Base-by-base conservation (phyloP, 2,797 vertebrate genomes). In the Picus viridis region DNA sequence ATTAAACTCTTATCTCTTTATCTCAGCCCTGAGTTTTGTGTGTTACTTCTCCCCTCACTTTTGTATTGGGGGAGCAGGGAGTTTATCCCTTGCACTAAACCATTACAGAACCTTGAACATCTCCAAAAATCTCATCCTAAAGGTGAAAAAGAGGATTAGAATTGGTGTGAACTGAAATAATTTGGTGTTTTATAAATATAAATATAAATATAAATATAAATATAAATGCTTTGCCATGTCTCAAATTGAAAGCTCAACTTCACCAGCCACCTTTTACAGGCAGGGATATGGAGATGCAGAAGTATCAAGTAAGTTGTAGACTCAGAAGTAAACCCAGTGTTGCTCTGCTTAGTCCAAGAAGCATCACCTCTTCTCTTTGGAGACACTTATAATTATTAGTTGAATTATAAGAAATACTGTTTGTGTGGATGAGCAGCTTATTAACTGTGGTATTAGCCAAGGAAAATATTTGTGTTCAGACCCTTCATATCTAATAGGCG, bases 141-240 rank as follows among this genome's bases (percentile, higher is more conserved):
- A 70, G 74, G 57, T 83, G 53, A 88, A 79, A 76, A 86, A 56
- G 30, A 59, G 74, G 34, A 64, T 82, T 83, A 76, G 71, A 83
- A 63, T 43, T 43, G 16, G 56, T 54, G 53, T 34, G 54, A 92
- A 49, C 29, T 53, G 49, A 88, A 84, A 34, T 88, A 68, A 51
- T 86, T 90, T 86, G 64, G 30, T 76, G 45, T 51, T 90, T 79
- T 86, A 69, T 83, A 88, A 86, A 84, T n/a, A n/a, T n/a, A n/a
- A n/a, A n/a, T n/a, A n/a, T n/a, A n/a, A n/a, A n/a, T n/a, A n/a
- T n/a, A n/a, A n/a, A n/a, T n/a, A n/a, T n/a, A n/a, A n/a, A n/a
- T n/a, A n/a, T n/a, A n/a, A n/a, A n/a, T n/a, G 29, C 74, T 76
- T 71, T 73, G 26, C 30, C 2, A 0, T 49, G 51, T 58, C 70